Percentiles rank a stretch among this genome's conserved stretches.
Conservation (phyloP, 2,888 invertebrate genomes). For the Tenodera sinensis region DNA sequence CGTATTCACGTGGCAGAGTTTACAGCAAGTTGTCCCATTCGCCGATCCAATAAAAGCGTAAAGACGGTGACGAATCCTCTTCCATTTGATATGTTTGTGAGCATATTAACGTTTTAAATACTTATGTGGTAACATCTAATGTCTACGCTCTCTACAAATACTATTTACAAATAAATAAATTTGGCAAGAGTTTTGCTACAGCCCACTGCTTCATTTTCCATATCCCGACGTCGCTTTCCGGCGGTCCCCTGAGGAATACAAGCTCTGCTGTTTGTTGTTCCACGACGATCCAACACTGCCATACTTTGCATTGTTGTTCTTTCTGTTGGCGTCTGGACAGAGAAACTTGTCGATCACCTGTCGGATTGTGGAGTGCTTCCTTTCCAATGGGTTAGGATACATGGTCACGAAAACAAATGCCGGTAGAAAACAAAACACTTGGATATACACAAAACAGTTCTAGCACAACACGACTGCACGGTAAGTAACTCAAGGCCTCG, state of each 20-base stretch:
- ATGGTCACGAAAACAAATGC: slow-evolving; percentile 23
- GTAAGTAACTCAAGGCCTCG: not conserved
- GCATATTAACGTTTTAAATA: not conserved
- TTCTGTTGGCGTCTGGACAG: slow-evolving; percentile 45
- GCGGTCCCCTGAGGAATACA: not conserved
- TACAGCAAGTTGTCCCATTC: not conserved
- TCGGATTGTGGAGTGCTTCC: slow-evolving; percentile 64
- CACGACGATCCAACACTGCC: not conserved
- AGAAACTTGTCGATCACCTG: slow-evolving; percentile 62
- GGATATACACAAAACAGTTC: not conserved
- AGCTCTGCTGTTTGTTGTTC: not conserved
- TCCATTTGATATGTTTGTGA: not conserved
- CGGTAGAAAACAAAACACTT: not conserved
- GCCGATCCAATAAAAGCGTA: not conserved
- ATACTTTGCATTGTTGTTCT: not conserved
- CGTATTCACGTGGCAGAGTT: not conserved
- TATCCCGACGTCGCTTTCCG: not conserved
- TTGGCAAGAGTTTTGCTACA: not conserved
- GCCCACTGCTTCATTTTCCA: not conserved
- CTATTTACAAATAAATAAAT: not conserved
- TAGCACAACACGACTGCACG: not conserved
- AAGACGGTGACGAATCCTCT: not conserved
- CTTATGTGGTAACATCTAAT: not conserved
- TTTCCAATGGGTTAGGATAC: slow-evolving; percentile 68
- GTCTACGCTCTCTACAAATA: not conserved